phyloP scores from a whole-genome alignment of 30 jellyfish, hydroid and myxozoan genomes.

The Cassiopea xamachana region DNA sequence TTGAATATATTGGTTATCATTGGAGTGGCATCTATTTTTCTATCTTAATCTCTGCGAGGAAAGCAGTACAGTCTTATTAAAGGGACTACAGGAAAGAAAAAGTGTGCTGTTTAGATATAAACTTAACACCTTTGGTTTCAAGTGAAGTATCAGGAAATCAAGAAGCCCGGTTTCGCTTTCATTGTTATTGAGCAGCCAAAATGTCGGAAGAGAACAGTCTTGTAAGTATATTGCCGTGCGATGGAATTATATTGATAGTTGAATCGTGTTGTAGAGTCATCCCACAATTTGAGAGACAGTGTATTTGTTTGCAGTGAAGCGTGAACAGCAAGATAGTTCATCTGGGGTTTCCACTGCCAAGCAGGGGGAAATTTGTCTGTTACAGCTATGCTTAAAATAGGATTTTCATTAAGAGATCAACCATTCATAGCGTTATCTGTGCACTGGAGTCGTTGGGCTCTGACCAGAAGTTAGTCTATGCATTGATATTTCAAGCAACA shows the following conservation, averaged over 20 bases:
- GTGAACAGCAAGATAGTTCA: too few species aligned
- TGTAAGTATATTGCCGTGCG: slow-evolving; percentile 12
- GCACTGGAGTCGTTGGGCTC: too few species aligned
- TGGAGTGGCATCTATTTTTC: background rate
- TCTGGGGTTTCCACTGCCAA: too few species aligned
- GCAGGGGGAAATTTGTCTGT: too few species aligned
- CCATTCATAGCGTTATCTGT: too few species aligned
- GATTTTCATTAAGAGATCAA: too few species aligned
- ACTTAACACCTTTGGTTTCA: background rate
- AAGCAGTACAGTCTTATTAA: too few species aligned
- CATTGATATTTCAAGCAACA: too few species aligned
- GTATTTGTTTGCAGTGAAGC: too few species aligned
- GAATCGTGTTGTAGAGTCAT: background rate
- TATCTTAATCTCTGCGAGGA: too few species aligned
- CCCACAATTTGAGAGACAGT: background rate
- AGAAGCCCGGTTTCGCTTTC: background rate
- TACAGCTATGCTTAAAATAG: too few species aligned
- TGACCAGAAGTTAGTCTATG: too few species aligned
- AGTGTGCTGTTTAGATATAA: background rate
- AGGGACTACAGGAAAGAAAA: background rate
- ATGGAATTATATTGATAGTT: background rate
- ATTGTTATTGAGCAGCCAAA: slow-evolving; percentile 3
- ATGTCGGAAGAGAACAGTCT: slow-evolving; percentile 40
- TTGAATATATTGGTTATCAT: background rate
- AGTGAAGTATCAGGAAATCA: background rate